These are phyloP conservation scores for Arenaria interpres DNA, from an alignment of 2,113 vertebrate species.

Conservation along the genomic window DNA sequence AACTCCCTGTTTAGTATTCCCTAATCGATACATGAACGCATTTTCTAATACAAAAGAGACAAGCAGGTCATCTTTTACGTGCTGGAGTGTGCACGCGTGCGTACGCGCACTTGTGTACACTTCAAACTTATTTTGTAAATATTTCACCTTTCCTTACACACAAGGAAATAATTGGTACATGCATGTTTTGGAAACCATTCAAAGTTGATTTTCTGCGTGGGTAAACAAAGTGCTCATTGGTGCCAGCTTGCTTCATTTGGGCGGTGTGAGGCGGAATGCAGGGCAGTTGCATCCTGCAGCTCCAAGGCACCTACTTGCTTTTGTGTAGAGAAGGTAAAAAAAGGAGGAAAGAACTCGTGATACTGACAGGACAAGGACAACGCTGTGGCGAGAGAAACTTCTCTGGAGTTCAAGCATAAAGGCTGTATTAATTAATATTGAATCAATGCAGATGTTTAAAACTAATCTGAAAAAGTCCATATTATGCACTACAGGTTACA, in stretches of 20 bases:
- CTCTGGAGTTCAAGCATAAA: slow-evolving; percentile 2
- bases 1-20: background rate
- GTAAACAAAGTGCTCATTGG: slow-evolving; percentile 32
- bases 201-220: slow-evolving; percentile 56
- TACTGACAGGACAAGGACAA: background rate
- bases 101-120: background rate
- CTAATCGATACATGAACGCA: background rate
- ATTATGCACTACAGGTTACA: background rate
- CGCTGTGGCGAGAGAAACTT: background rate
- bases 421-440: slow-evolving; percentile 24
- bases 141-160: slow-evolving; percentile 51
- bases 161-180: slow-evolving; percentile 55
- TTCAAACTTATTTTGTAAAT: slow-evolving; percentile 4
- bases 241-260: background rate
- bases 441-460: slow-evolving; percentile 61
- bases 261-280: background rate
- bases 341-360: background rate
- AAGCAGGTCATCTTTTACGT: background rate
- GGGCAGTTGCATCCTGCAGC: background rate
- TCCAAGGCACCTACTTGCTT: background rate
- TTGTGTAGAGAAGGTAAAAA: background rate
- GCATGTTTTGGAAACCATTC: slow-evolving; percentile 63
- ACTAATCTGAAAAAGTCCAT: slow-evolving; percentile 32
- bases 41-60: background rate
- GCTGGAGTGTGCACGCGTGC: fast-evolving